Evolutionary conservation across 2,888 invertebrate species (phyloP).

Genomic region (Tuta absoluta): DNA sequence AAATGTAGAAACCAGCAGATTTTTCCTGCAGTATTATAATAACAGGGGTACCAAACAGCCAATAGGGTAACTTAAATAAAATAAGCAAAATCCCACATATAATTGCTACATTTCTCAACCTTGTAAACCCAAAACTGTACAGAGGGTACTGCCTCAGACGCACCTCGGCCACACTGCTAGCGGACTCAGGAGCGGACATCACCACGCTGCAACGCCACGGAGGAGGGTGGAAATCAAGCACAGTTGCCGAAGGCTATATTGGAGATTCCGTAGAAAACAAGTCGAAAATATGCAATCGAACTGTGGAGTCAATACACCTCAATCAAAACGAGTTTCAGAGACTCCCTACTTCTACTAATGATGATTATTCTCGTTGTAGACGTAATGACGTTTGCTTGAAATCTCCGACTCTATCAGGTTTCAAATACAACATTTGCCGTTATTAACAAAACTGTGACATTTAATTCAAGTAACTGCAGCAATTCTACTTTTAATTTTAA

Average conservation of each 20-base stretch:
- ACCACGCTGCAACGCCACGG: conserved; percentile 30
- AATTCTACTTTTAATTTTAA: too few relatives aligned
- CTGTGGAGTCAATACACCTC: too few relatives aligned
- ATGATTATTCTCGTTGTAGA: too few relatives aligned
- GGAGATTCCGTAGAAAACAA: conserved; percentile 31
- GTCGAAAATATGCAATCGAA: conserved; percentile 16
- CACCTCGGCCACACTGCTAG: conserved; percentile 28
- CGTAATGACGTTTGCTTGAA: too few relatives aligned
- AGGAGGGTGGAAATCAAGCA: conserved; percentile 33
- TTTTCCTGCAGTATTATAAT: background rate
- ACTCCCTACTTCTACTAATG: too few relatives aligned
- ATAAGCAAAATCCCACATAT: background rate
- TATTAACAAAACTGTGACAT: too few relatives aligned
- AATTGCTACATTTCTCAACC: background rate
- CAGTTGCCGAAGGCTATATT: conserved; percentile 31
- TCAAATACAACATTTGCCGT: too few relatives aligned
- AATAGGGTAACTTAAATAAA: background rate
- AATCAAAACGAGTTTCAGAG: too few relatives aligned
- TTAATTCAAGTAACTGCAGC: too few relatives aligned
- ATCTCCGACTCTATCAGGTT: too few relatives aligned
- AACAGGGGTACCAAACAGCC: background rate
- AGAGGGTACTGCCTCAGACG: conserved; percentile 29
- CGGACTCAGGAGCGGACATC: conserved; percentile 29
- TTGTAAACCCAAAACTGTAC: background rate
- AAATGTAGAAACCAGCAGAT: background rate